Base-by-base conservation (phyloP, 2,888 invertebrate species). In the Dioctria linearis region DNA sequence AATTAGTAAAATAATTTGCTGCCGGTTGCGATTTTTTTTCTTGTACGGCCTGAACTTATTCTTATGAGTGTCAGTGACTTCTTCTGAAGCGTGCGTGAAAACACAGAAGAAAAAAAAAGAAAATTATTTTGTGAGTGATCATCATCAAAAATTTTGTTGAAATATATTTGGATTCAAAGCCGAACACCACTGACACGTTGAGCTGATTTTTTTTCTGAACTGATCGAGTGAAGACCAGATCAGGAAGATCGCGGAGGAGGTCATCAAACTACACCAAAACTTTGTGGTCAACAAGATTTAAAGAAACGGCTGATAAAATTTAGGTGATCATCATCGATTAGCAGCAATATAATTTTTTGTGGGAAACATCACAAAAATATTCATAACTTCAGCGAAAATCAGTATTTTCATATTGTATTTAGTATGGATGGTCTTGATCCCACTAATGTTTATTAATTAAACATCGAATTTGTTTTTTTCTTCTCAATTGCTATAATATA, bases 11-110 rank as follows among this genome's bases (percentile, higher is more conserved):
- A 43, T 9, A 69, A 11, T 39, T 51, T 49, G n/a, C 49, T 51
- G 11, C 51, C 39, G 61, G 61, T 61, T 39, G 9, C 49, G 69
- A 65, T 65, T 51, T 69, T 73, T 73, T 13, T 40, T 13, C 57
- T 42, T 73, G 73, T 66, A 78, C 80, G 80, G 67, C 61, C 69
- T 80, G 51, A 80, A 42, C 69, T 46, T 54, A 79, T 65, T 79
- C 79, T 76, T 73, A 73, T 79, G 78, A 86, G 88, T 88, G 87
- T 86, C 86, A 87, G 87, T 88, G 88, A 87, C 87, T 86, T 85
- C 87, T 86, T 85, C 83, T 83, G 82, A 79, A 73, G 42, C 78
- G 76, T 71, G 78, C 66, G 57, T 67, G 66, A 66, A 66, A 66
- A 43, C 46, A 66, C 13, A 39, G 49, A 78, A 67, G 40, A 67